These are phyloP conservation scores for Pristiophorus japonicus DNA, from an alignment of 2,113 vertebrate genomes.

Conservation along the genomic window DNA sequence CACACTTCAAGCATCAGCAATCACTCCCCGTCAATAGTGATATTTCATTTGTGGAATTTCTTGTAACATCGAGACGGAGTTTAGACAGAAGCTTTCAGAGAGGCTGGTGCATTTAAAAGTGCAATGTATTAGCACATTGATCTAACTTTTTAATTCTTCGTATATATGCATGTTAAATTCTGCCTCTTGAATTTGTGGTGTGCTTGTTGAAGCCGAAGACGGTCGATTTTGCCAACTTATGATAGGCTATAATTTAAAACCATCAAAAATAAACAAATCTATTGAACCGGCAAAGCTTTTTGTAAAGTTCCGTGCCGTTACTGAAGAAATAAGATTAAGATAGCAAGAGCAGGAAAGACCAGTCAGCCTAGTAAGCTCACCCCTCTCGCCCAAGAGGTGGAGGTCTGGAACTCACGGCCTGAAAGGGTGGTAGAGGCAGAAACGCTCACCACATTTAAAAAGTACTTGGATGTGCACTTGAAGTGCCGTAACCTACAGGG, in stretches of 20 bases:
- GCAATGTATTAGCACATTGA: neutral
- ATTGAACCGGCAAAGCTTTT: neutral
- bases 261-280: neutral
- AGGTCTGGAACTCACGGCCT: too few species aligned
- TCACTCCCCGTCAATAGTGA: too few species aligned
- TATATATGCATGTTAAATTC: neutral
- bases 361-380: neutral
- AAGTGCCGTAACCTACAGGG: too few species aligned
- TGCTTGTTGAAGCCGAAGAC: neutral
- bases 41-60: too few species aligned
- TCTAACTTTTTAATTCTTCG: neutral
- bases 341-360: neutral
- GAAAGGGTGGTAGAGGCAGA: too few species aligned
- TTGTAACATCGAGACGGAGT: too few species aligned
- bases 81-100: neutral
- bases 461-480: too few species aligned
- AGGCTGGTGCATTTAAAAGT: neutral
- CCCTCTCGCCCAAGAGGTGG: neutral
- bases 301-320: neutral
- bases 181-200: neutral
- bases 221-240: neutral
- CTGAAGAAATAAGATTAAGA: neutral
- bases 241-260: neutral
- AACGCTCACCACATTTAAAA: too few species aligned
- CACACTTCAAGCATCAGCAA: too few species aligned